These are phyloP conservation scores for Sebastes steindachneri DNA, from an alignment of 2,797 vertebrate species.

Conservation along the genomic window DNA sequence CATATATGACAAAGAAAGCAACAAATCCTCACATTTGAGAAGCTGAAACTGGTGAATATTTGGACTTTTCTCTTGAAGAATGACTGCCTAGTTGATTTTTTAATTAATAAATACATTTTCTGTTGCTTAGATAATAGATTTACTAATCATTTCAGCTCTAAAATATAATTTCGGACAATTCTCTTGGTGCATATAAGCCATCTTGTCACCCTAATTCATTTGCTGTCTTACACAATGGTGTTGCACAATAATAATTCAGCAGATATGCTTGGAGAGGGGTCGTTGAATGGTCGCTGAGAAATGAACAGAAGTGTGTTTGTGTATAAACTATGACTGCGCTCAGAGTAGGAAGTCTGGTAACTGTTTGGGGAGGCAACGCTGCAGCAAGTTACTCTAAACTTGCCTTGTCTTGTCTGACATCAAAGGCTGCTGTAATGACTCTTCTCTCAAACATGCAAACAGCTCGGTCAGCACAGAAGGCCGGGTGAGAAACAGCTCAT, in stretches of 20 bases:
- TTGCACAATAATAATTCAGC: background rate
- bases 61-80: background rate
- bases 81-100: background rate
- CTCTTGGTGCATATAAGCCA: background rate
- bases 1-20: background rate
- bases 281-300: conserved; percentile 10
- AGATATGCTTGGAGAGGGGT: background rate
- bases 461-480: conserved; percentile 40
- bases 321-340: conserved; percentile 36
- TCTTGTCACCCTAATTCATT: background rate
- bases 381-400: conserved; percentile 48
- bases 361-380: conserved; percentile 10
- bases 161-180: background rate
- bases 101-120: background rate
- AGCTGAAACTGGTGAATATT: background rate
- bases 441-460: conserved; percentile 60
- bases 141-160: background rate
- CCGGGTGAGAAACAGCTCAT: conserved; percentile 57
- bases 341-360: conserved; percentile 18
- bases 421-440: conserved; percentile 61
- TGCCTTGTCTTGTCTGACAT: conserved; percentile 67
- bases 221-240: background rate
- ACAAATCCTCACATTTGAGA: background rate
- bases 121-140: background rate
- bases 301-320: conserved; percentile 1